Percentiles rank a stretch among this genome's conserved stretches.
phyloP scores from a whole-genome alignment of 2,113 vertebrate species.

The Corythoichthys haematopterus region DNA sequence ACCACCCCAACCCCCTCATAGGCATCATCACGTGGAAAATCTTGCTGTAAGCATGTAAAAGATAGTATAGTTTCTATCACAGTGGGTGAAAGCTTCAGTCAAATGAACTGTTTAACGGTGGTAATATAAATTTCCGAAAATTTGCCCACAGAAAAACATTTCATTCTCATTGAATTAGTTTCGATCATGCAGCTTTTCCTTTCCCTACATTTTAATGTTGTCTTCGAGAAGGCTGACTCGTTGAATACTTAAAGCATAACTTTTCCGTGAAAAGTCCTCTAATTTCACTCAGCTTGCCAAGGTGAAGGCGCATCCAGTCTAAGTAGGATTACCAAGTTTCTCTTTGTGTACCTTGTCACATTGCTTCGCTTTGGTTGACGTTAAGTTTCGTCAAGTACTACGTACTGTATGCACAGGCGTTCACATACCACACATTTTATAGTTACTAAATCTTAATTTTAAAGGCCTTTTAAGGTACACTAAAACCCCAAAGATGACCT shows the following conservation, averaged over 20 bases:
- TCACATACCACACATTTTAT: not conserved
- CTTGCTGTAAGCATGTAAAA: constrained; percentile 43
- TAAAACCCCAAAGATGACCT: no score
- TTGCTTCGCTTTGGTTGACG: no score
- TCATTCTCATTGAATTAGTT: not conserved
- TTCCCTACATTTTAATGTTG: not conserved
- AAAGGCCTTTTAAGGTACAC: no score
- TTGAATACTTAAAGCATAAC: not conserved
- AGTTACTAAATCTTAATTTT: not conserved
- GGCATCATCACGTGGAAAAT: constrained; percentile 44
- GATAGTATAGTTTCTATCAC: constrained; percentile 36
- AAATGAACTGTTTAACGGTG: not conserved
- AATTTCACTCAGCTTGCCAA: not conserved
- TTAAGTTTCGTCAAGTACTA: not conserved
- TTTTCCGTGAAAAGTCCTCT: not conserved
- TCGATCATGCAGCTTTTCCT: not conserved
- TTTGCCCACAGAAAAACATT: not conserved
- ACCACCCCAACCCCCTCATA: constrained; percentile 19
- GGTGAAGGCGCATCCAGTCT: not conserved
- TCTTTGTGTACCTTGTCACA: not conserved
- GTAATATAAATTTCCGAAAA: not conserved
- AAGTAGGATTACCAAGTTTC: not conserved
- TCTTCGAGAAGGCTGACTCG: not conserved
- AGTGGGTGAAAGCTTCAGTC: constrained; percentile 58
- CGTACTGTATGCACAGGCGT: not conserved